Conservation (phyloP, 30 jellyfish, hydroid and myxozoan species). For the Aurelia aurita region DNA sequence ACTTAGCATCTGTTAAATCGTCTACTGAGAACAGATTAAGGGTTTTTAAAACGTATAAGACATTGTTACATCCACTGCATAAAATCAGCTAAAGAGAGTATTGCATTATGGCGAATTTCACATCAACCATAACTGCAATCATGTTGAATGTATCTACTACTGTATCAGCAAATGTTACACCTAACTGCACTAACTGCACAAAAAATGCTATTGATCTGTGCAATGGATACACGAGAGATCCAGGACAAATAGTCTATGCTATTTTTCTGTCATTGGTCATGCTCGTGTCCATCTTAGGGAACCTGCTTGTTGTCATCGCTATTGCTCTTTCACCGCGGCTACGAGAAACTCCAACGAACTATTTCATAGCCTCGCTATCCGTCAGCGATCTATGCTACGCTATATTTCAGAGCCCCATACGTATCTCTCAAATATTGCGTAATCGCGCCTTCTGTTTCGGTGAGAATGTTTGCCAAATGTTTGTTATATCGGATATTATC, state of each 20-base stretch:
- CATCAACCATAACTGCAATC: no score
- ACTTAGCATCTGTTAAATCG: no score
- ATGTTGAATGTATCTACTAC: no score
- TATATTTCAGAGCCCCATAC: slow-evolving; percentile 67
- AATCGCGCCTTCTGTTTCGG: slow-evolving; percentile 61
- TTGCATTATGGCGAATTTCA: no score
- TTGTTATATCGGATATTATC: slow-evolving; percentile 57
- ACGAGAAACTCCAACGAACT: slow-evolving; percentile 77
- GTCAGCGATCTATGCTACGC: slow-evolving; percentile 80
- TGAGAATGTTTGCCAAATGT: slow-evolving; percentile 55
- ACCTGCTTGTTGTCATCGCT: slow-evolving; percentile 74
- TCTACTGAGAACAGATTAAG: no score
- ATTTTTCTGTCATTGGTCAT: slow-evolving; percentile 44
- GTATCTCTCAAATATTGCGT: slow-evolving; percentile 53
- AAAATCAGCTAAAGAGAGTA: no score
- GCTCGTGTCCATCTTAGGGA: slow-evolving; percentile 59
- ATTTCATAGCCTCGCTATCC: slow-evolving; percentile 82
- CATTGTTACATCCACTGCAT: no score
- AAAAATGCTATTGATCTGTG: neutral
- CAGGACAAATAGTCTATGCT: slow-evolving; percentile 42
- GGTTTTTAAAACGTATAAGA: no score
- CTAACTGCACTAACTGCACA: no score
- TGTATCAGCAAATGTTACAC: no score
- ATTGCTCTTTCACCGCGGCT: slow-evolving; percentile 70
- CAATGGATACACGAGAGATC: slow-evolving; percentile 5